Base-by-base conservation (phyloP, 2,888 invertebrate genomes). In the Parapristionchus giblindavisi region DNA sequence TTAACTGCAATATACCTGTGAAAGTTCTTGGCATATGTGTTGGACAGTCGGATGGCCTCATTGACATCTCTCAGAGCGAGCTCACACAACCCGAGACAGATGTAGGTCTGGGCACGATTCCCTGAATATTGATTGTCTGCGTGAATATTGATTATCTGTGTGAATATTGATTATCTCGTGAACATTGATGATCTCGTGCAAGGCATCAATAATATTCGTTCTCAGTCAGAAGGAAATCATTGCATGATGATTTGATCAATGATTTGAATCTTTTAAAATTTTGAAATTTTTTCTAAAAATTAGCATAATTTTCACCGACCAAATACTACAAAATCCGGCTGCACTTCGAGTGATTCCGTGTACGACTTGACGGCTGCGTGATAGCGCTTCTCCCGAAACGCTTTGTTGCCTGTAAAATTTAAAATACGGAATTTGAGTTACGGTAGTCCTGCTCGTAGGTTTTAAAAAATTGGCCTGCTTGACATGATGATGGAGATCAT, bases 281-380 rank as follows among this genome's bases (percentile, higher is more conserved):
- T n/a, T n/a, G n/a, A n/a, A n/a, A n/a, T n/a, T n/a, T n/a, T n/a
- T n/a, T n/a, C n/a, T n/a, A n/a, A n/a, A n/a, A n/a, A n/a, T n/a
- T 68, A 68, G 54, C 51, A 27, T 54, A 71, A 56, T 24, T 32
- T 34, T 38, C 36, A 71, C 77, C 56, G 27, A 80, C 81, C 78
- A 27, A 80, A 77, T 11, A 83, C 80, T 5, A 79, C n/a, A n/a
- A 77, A 93, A 78, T 90, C 91, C 14, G 92, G 92, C 81, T 93
- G 93, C 82, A 92, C 87, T 89, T 93, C 92, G 81, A 94, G 92
- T 2, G 93, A 94, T 83, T 93, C 92, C 0, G 93, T 93, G 87
- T 94, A 94, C 89, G 93, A 92, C 75, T 93, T 89, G 77, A 93
- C 91, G 5, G 94, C 93, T 89, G 93, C 93, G 80, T 92, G 91